These are phyloP conservation scores for Nyctibius grandis DNA, from an alignment of 2,797 vertebrate species.

Conservation along the genomic window DNA sequence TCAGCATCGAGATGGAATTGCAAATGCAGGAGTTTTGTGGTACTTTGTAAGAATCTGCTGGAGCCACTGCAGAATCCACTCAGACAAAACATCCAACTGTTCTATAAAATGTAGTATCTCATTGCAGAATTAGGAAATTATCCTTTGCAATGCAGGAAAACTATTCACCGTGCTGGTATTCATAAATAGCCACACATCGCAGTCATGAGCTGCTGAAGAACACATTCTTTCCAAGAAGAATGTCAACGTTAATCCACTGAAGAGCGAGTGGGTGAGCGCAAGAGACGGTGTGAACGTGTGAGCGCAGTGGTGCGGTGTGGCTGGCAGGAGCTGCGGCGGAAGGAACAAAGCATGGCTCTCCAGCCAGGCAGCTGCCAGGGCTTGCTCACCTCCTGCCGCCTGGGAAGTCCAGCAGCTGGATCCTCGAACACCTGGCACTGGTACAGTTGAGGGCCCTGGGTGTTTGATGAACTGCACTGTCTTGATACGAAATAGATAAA, in stretches of 20 bases:
- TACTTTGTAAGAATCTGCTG: background rate
- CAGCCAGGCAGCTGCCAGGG: background rate
- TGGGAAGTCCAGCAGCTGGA: background rate
- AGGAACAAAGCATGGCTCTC: background rate
- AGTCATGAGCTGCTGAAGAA: background rate
- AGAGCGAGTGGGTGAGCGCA: background rate
- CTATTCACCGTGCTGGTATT: background rate
- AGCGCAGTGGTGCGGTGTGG: accelerated
- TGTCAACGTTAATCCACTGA: background rate
- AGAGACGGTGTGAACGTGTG: background rate
- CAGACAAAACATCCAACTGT: background rate
- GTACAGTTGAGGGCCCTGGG: background rate
- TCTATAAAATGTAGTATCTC: background rate
- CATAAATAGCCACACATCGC: background rate
- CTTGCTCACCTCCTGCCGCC: background rate
- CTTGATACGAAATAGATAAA: background rate
- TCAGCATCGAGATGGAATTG: background rate
- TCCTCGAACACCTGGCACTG: background rate
- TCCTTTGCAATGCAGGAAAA: background rate
- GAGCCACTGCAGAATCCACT: background rate
- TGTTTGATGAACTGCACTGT: background rate
- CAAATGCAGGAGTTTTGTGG: background rate
- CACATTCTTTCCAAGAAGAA: background rate
- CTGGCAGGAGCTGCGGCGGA: background rate
- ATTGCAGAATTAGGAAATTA: background rate